phyloP scores from a whole-genome alignment of 2,113 vertebrate genomes.

The Baryphthengus martii region DNA sequence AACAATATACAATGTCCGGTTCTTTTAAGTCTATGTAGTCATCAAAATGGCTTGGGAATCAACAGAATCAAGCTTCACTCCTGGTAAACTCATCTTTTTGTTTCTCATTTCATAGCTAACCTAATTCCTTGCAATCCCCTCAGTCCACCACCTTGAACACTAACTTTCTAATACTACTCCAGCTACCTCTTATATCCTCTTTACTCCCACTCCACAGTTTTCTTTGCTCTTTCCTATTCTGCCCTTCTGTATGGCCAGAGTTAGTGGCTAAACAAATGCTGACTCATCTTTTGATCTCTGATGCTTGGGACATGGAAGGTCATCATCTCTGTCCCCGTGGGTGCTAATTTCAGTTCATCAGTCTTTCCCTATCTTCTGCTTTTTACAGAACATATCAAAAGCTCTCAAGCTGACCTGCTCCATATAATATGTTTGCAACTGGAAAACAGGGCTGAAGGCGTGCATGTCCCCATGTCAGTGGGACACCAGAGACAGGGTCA shows the following conservation, averaged over 20 bases:
- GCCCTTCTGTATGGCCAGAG: not conserved
- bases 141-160: not conserved
- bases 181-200: not conserved
- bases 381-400: not conserved
- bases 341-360: not conserved
- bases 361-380: not conserved
- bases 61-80: not conserved
- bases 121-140: not conserved
- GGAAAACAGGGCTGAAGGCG: not conserved
- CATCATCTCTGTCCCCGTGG: not conserved
- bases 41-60: not conserved
- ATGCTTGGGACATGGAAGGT: not conserved
- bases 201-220: not conserved
- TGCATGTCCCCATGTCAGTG: not conserved
- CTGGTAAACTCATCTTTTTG: not conserved
- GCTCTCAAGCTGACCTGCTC: not conserved
- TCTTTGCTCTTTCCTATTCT: not conserved
- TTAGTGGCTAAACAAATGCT: not conserved
- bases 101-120: not conserved
- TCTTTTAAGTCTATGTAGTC: not conserved
- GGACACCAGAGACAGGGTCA: not conserved
- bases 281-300: not conserved
- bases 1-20: not conserved
- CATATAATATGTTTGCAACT: not conserved
- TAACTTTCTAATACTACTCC: not conserved